Evolutionary conservation across 2,113 vertebrate genomes (phyloP).

Genomic region (Riparia riparia): DNA sequence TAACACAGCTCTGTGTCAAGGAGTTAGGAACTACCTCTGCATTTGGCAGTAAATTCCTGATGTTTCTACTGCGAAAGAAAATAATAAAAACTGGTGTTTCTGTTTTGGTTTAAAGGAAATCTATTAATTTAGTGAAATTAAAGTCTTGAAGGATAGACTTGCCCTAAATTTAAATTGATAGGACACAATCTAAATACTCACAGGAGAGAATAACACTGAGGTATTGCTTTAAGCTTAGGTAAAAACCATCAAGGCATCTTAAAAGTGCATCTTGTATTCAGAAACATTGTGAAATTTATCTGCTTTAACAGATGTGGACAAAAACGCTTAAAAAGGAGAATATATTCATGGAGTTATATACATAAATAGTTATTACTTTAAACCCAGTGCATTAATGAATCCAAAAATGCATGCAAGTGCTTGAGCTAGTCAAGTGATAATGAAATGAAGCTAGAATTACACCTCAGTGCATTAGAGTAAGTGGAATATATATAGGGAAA

Average conservation of each 20-base stretch:
- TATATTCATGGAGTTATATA: slow-evolving; percentile 41
- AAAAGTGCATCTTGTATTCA: background rate
- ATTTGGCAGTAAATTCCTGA: background rate
- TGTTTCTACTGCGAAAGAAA: background rate
- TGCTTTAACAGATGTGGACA: background rate
- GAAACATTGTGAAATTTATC: slow-evolving; percentile 18
- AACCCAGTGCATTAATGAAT: slow-evolving; percentile 59
- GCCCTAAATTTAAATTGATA: background rate
- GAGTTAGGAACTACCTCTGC: background rate
- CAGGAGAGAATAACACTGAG: background rate
- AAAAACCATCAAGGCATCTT: background rate
- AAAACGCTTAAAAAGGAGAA: slow-evolving; percentile 48
- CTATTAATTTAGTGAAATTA: background rate
- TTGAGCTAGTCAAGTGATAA: slow-evolving; percentile 64
- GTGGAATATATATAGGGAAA: slow-evolving; percentile 61
- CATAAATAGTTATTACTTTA: slow-evolving; percentile 65
- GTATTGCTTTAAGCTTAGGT: background rate
- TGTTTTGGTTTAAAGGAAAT: background rate
- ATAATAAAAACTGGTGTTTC: background rate
- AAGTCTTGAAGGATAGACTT: background rate
- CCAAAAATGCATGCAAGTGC: slow-evolving; percentile 39
- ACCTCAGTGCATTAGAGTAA: slow-evolving; percentile 64
- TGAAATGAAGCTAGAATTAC: slow-evolving; percentile 61
- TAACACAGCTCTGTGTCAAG: background rate
- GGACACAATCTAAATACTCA: background rate